Conservation (phyloP, 1,140 invertebrate genomes). For the Alviniconcha marisindica region DNA sequence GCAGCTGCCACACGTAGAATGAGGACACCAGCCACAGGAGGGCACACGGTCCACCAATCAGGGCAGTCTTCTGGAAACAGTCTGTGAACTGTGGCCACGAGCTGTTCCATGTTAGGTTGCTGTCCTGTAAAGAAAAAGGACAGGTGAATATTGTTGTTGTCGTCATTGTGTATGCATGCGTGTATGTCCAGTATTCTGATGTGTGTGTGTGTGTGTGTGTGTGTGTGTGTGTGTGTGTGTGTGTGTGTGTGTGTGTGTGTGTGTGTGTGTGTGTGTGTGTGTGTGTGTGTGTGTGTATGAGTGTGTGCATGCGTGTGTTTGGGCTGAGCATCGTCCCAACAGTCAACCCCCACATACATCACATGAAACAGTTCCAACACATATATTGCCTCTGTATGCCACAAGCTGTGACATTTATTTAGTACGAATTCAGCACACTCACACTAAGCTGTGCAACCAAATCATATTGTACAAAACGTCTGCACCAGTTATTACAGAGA, state of each 20-base stretch:
- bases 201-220: constrained; percentile 27
- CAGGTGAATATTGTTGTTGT: no score
- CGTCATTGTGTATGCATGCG: not conserved
- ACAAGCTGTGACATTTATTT: no score
- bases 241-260: constrained; percentile 45
- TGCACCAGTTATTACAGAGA: no score
- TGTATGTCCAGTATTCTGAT: not conserved
- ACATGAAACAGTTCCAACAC: no score
- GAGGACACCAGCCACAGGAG: constrained; percentile 88
- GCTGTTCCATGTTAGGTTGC: constrained; percentile 71
- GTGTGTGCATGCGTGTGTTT: not conserved
- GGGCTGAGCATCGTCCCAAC: no score
- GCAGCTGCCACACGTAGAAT: constrained; percentile 80
- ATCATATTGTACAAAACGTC: no score
- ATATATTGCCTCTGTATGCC: no score
- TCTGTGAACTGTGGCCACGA: constrained; percentile 58
- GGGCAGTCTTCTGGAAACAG: constrained; percentile 80
- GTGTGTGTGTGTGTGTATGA: constrained; percentile 38
- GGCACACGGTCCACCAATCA: constrained; percentile 90
- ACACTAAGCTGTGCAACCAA: no score
- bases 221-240: constrained; percentile 40
- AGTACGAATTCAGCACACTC: no score
- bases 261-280: constrained; percentile 45
- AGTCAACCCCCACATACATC: no score
- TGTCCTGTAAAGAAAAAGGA: constrained; percentile 28